phyloP scores from a whole-genome alignment of 2,888 invertebrate genomes.

The Zaprionus obscuricornis region DNA sequence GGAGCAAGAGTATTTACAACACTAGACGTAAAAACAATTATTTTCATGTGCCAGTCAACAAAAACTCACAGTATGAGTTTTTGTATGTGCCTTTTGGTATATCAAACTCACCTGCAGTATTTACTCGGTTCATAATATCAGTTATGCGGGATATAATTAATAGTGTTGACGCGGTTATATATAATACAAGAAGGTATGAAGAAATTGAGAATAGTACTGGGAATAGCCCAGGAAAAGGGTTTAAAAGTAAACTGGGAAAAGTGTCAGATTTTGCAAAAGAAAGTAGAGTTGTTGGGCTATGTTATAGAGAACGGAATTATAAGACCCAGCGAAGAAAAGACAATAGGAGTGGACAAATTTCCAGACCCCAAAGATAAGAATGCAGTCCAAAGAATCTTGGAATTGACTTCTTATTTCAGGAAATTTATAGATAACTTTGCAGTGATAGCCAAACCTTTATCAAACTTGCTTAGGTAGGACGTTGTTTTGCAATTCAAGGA shows the following conservation, averaged over 20 bases:
- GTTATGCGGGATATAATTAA: background rate
- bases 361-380: background rate
- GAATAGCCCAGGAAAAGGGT: no score
- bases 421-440: conserved; percentile 1
- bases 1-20: conserved; percentile 1
- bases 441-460: background rate
- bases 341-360: background rate
- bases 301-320: background rate
- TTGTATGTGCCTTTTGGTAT: conserved; percentile 3
- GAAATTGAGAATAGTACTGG: background rate
- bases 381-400: background rate
- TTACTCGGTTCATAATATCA: conserved; percentile 5
- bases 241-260: conserved; percentile 1
- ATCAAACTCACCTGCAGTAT: conserved; percentile 8
- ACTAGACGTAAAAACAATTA: conserved; percentile 7
- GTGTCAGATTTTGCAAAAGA: background rate
- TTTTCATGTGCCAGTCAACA: conserved; percentile 2
- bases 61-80: background rate
- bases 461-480: no score
- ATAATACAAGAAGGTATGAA: background rate
- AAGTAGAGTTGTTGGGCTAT: background rate
- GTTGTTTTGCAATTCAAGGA: no score
- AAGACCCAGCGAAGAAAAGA: background rate
- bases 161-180: conserved; percentile 7
- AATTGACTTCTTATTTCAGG: background rate